A percentile compares a stretch with the other conserved stretches of the same genome.
phyloP scores from a whole-genome alignment of 2,888 invertebrate genomes.

The Ennomos fuscantarius region DNA sequence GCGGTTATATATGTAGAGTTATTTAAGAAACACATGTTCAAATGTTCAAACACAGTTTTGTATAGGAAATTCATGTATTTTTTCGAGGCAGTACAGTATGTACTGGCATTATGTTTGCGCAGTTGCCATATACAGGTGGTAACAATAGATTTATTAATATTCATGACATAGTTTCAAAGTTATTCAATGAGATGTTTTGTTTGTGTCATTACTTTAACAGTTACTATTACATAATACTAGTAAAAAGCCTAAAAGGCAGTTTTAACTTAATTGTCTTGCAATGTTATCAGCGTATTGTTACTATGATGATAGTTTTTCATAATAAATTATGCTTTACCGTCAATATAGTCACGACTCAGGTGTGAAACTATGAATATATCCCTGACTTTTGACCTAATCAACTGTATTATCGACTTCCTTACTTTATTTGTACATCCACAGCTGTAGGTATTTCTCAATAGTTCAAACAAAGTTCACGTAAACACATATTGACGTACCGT shows the following conservation, averaged over 20 bases:
- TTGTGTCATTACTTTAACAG: slow-evolving; percentile 1
- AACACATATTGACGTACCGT: slow-evolving; percentile 62
- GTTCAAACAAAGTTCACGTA: slow-evolving; percentile 47
- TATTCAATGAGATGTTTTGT: slow-evolving; percentile 35
- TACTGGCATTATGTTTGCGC: slow-evolving; percentile 50
- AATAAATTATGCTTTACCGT: background rate
- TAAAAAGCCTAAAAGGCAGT: no score
- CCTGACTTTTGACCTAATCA: slow-evolving; percentile 41
- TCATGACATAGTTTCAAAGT: slow-evolving; percentile 58
- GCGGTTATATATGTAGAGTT: slow-evolving; percentile 36
- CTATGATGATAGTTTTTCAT: background rate
- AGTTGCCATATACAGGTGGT: slow-evolving; percentile 45
- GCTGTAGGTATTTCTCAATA: slow-evolving; percentile 43
- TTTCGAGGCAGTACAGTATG: slow-evolving; percentile 4
- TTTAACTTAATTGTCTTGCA: no score
- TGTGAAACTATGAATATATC: slow-evolving; percentile 7
- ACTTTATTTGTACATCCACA: slow-evolving; percentile 31
- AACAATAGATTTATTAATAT: slow-evolving; percentile 64
- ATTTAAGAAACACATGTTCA: slow-evolving; percentile 55
- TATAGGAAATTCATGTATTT: slow-evolving; percentile 16
- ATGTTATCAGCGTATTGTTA: no score
- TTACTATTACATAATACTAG: background rate
- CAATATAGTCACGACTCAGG: background rate
- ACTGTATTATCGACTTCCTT: slow-evolving; percentile 56
- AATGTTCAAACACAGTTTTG: slow-evolving; percentile 41